A percentile compares a stretch with the other conserved stretches of the same genome.
These are phyloP conservation scores for Hucho hucho DNA, from an alignment of 2,113 vertebrate genomes.

Conservation along the genomic window DNA sequence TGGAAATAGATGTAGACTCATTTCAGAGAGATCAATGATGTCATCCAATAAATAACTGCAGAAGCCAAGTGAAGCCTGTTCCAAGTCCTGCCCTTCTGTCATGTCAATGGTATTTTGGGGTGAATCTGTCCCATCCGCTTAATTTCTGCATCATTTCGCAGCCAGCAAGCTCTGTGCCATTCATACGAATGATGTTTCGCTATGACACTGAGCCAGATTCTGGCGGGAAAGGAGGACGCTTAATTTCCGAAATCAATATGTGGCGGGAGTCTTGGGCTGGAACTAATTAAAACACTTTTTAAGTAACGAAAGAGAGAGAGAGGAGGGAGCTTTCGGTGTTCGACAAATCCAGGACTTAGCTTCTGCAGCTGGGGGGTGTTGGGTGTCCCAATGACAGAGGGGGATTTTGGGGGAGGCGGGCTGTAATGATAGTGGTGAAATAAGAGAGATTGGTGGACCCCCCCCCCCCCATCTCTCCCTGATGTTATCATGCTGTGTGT, in stretches of 20 bases:
- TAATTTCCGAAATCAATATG: conserved; percentile 59
- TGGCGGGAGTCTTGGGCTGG: conserved; percentile 58
- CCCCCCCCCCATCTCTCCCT: not conserved
- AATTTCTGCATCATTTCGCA: not conserved
- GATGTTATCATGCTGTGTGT: conserved; percentile 31
- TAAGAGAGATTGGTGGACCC: conserved; percentile 48
- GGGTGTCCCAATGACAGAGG: too few species aligned
- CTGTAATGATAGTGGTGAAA: conserved; percentile 39
- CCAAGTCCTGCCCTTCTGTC: not conserved
- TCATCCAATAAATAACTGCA: not conserved
- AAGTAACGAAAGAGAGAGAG: conserved; percentile 33
- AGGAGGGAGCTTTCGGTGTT: conserved; percentile 25
- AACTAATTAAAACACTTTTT: conserved; percentile 63
- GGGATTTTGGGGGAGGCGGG: not conserved
- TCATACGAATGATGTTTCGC: not conserved
- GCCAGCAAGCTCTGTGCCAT: too few species aligned
- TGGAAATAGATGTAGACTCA: not conserved
- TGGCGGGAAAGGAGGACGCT: conserved; percentile 27
- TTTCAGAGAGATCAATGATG: not conserved
- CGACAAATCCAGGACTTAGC: too few species aligned
- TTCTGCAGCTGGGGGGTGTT: too few species aligned
- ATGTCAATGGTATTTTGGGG: not conserved
- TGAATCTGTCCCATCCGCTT: not conserved
- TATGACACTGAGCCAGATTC: conserved; percentile 28
- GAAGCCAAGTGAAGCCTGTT: not conserved